A percentile compares a stretch with the other conserved stretches of the same genome.
These are phyloP conservation scores for Eleginops maclovinus DNA, from an alignment of 2,113 vertebrate species.

Conservation along the genomic window DNA sequence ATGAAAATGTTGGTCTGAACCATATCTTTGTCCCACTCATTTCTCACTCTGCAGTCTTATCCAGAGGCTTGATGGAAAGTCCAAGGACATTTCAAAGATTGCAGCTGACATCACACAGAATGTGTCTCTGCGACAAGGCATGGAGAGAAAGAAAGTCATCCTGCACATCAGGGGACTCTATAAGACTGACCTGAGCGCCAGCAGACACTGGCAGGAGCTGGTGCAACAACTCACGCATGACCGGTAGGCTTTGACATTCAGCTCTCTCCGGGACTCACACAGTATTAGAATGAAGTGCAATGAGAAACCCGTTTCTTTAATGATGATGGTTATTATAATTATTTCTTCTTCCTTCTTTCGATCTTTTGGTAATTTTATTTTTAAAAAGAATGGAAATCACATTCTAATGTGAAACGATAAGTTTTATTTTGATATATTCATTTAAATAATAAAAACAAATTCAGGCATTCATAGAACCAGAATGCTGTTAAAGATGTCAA, in stretches of 20 bases:
- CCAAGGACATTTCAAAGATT: conserved; percentile 97
- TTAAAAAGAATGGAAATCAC: conserved; percentile 4
- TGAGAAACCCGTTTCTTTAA: background rate
- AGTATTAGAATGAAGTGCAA: background rate
- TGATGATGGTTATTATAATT: background rate
- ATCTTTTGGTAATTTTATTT: background rate
- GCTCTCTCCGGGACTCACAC: background rate
- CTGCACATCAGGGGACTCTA: conserved; percentile 96
- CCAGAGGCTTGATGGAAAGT: conserved; percentile 94
- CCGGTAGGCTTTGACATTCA: conserved; percentile 56
- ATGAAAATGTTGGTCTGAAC: background rate
- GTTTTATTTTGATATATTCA: background rate
- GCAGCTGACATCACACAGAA: conserved; percentile 97
- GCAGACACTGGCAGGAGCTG: conserved; percentile 96
- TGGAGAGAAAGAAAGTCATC: conserved; percentile 98
- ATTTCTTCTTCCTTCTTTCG: too few relatives aligned
- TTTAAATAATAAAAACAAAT: background rate
- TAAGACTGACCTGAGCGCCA: conserved; percentile 94
- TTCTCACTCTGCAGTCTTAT: conserved; percentile 86
- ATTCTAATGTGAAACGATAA: background rate
- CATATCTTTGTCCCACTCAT: background rate
- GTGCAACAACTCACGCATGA: conserved; percentile 96
- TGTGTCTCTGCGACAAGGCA: conserved; percentile 94
- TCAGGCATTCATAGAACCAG: too few relatives aligned
- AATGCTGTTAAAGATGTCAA: too few relatives aligned